Evolutionary conservation across 1,140 invertebrate species (phyloP).

Genomic region (Triops cancriformis): DNA sequence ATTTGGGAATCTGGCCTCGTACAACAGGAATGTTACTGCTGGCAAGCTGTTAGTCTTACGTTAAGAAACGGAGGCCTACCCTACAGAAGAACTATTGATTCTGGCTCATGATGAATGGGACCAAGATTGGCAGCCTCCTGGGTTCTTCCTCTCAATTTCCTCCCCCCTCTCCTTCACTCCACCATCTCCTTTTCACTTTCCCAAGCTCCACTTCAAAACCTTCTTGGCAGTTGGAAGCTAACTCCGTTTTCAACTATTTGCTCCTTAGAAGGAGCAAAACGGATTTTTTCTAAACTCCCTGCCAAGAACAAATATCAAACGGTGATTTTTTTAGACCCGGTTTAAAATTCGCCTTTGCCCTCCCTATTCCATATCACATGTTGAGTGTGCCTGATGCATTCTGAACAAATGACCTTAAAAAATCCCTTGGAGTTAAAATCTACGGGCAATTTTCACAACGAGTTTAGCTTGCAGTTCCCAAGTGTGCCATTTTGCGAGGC

Average conservation of each 20-base stretch:
- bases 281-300: background rate
- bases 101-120: conserved; percentile 5
- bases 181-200: no score
- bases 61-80: background rate
- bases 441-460: no score
- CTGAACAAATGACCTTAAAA: no score
- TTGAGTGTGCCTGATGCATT: no score
- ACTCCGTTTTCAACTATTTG: background rate
- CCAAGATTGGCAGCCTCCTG: background rate
- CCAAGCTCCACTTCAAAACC: background rate
- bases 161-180: background rate
- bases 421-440: no score
- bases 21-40: background rate
- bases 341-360: no score
- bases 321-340: no score
- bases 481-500: no score
- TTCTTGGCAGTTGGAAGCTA: conserved; percentile 8
- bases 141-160: background rate
- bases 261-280: background rate
- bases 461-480: no score
- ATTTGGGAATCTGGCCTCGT: background rate
- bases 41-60: conserved; percentile 9
- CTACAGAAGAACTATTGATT: conserved; percentile 1
- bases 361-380: no score
- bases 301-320: no score